Base-by-base conservation (phyloP, 2,888 invertebrate species). In the Sinopyrophorus schimmeli region DNA sequence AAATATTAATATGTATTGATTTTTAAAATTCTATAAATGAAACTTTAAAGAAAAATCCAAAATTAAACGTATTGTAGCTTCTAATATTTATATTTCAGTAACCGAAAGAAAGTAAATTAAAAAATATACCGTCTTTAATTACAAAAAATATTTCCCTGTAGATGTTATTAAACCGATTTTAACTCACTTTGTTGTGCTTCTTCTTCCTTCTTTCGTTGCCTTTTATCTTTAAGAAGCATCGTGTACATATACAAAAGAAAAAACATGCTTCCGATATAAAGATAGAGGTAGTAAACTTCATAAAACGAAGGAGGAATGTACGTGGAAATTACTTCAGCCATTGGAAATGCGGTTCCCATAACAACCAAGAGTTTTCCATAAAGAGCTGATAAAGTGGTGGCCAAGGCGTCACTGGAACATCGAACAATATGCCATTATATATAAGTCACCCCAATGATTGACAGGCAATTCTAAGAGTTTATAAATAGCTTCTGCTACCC, bases 271-370 rank as follows among this genome's bases (percentile, higher is more conserved):
- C 83, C 83, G 54, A 83, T 77, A 69, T 85, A 85, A 37, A 86
- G 76, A 63, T 86, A 86, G 40, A 86, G 74, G 55, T 73, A 74
- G 57, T 73, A 73, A 71, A 87, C 91, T 81, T 93, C 92, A 75
- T 93, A 94, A 75, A 92, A 93, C 17, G 92, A 91, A 57, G 92
- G 90, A 65, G 94, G 93, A 70, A 94, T 92, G 75, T 92, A 91
- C 12, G 92, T 90, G 28, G 93, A 93, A 70, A 94, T 93, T 62
- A 94, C 92, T 80, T 95, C 94, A 54, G 95, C 92, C 86, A 96
- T 88, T 38, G 95, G 95, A 74, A 96, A 92, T 9, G 94, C 92
- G 56, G 92, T 86, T 54, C 95, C 95, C 89, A 94, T 91, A 31
- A 95, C 93, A 26, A 95, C 92, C 62, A 96, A 76, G 38, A 95